Evolutionary conservation across 2,113 vertebrate genomes (phyloP).

Genomic region (Phylloscopus whistleri): DNA sequence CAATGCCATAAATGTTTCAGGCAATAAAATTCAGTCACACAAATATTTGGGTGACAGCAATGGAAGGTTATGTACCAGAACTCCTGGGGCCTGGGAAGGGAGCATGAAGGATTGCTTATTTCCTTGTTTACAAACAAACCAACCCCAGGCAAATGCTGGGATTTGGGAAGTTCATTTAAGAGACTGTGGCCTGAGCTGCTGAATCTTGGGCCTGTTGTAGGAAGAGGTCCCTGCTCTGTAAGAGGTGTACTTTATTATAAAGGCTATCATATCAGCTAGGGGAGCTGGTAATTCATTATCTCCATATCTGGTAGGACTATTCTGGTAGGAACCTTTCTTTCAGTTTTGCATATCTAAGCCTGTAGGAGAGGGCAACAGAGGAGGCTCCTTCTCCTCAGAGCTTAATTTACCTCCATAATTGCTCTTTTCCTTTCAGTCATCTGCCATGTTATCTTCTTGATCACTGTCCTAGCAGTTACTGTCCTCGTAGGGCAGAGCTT

Average conservation of each 20-base stretch:
- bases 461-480: neutral
- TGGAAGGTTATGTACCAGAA: neutral
- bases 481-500: neutral
- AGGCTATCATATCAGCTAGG: neutral
- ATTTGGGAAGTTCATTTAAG: neutral
- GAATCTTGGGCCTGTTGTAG: neutral
- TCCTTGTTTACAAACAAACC: neutral
- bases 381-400: neutral
- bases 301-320: neutral
- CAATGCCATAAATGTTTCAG: neutral
- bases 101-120: neutral
- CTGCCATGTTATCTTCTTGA: neutral
- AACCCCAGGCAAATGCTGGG: neutral
- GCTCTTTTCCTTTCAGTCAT: neutral
- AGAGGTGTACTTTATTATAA: neutral
- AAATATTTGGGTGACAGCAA: neutral
- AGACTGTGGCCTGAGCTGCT: neutral
- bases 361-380: accelerated
- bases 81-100: neutral
- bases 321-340: neutral
- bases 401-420: neutral
- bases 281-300: neutral
- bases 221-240: neutral
- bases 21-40: slow-evolving; percentile 20
- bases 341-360: neutral